A percentile compares a stretch with the other conserved stretches of the same genome.
Evolutionary conservation across 2,113 vertebrate species (phyloP).

Genomic region (Cyprinodon brontotheroides): DNA sequence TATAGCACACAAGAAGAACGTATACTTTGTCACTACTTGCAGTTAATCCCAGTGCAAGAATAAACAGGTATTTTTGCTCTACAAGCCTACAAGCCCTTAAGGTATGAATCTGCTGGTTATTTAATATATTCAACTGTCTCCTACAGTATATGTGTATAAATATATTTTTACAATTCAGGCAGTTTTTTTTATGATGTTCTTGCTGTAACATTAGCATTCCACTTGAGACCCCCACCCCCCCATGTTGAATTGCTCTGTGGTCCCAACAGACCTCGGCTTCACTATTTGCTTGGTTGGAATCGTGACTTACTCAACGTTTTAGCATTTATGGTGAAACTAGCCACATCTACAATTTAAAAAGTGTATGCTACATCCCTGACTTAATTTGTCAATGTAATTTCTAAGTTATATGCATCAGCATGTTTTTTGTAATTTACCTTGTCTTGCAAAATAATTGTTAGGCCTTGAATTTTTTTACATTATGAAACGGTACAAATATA

Average conservation of each 20-base stretch:
- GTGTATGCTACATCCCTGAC: neutral
- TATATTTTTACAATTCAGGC: too few relatives aligned
- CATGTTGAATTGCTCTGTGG: neutral
- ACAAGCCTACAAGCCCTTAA: neutral
- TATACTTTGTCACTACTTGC: neutral
- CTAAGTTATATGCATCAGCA: too few relatives aligned
- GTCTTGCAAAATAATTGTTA: neutral
- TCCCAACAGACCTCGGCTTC: neutral
- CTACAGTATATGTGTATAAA: too few relatives aligned
- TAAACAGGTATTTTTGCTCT: neutral
- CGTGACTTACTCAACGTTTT: neutral
- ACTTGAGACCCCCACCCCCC: neutral
- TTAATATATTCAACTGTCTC: too few relatives aligned
- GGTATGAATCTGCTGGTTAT: neutral
- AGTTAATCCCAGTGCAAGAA: neutral
- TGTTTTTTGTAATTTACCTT: too few relatives aligned
- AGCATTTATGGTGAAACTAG: neutral
- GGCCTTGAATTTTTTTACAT: neutral
- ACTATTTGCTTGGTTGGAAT: neutral
- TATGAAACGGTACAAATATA: neutral
- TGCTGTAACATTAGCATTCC: neutral
- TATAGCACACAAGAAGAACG: neutral
- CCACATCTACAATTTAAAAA: conserved; percentile 1
- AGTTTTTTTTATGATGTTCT: too few relatives aligned
- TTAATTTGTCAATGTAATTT: too few relatives aligned